Evolutionary conservation across 2,888 invertebrate species (phyloP), one percentile per base, ranked within the genome.

Genomic region (Lithophane socia): DNA sequence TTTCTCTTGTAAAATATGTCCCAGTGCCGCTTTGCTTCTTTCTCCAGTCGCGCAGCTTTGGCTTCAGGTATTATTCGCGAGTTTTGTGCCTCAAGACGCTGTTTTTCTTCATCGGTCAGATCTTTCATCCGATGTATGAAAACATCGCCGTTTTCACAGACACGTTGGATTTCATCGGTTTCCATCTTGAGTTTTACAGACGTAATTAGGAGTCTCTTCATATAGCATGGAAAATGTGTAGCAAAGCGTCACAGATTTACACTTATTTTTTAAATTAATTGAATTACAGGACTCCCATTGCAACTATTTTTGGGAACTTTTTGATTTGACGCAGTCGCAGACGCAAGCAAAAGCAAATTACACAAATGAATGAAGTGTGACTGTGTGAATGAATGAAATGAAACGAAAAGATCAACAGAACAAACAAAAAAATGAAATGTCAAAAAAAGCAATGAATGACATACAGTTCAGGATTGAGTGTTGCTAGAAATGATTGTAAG

Each of bases 1-100:
- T 99, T 99, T 79, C 99, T 97, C 94, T 99, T 99, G 93, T 99
- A 99, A 94, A 99, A 99, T 73, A 99, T 96, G 94, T 99, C 99
- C 99, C 99, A 99, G 92, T 99, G 98, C 81, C 98, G 98, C 90
- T 98, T 98, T 0, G 99, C 98, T 89, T 99, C 98, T 66, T 94
- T 95, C 92, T 99, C 99, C 4, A 99, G 93, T 92, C 98, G 97
- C 3, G 96, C 95, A 3, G 98, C 99, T 92, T 98, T 98, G 87
- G 98, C 97, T 88, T 98, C 97, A 0, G 98, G 94, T 68, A 96
- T 92, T 16, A 95, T 47, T 24, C 96, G 92, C 0, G 91, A 91
- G 92, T 99, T 97, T 94, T 99, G 99, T 2, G 96, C 96, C 61
- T 97, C 94, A 58, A 99, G 96, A 79, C 97, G 97, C 63, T 95